Conservation (phyloP, 2,113 vertebrate species). For the Ptychochromis oligacanthus region DNA sequence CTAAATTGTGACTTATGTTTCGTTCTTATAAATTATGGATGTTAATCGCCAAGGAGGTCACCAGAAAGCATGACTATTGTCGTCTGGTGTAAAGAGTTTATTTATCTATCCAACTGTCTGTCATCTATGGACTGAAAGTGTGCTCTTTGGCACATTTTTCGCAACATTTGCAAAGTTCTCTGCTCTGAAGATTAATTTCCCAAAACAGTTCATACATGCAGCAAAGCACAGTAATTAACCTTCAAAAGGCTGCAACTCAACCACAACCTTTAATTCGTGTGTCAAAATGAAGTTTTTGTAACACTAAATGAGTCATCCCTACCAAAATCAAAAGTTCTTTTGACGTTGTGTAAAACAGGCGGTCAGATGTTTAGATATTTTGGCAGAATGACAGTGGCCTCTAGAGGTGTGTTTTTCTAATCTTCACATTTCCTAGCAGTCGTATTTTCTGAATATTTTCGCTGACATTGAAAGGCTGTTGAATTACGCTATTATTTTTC, state of each 20-base stretch:
- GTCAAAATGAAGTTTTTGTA: background rate
- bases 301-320: background rate
- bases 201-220: background rate
- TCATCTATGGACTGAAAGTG: slow-evolving; percentile 12
- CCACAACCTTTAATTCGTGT: background rate
- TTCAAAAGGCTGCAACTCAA: background rate
- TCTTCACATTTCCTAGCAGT: background rate
- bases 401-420: background rate
- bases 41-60: slow-evolving; percentile 9
- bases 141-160: background rate
- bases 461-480: background rate
- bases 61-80: background rate
- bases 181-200: background rate
- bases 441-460: background rate
- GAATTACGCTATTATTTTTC: background rate
- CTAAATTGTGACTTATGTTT: slow-evolving; percentile 6
- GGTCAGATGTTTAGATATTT: background rate
- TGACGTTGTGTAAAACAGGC: background rate
- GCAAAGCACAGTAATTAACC: background rate
- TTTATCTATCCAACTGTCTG: background rate
- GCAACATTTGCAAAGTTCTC: background rate
- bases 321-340: background rate
- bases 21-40: slow-evolving; percentile 39
- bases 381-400: background rate
- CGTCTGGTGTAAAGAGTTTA: background rate